These are phyloP conservation scores for Oryzias woworae DNA, from an alignment of 2,113 vertebrate species.

Conservation along the genomic window DNA sequence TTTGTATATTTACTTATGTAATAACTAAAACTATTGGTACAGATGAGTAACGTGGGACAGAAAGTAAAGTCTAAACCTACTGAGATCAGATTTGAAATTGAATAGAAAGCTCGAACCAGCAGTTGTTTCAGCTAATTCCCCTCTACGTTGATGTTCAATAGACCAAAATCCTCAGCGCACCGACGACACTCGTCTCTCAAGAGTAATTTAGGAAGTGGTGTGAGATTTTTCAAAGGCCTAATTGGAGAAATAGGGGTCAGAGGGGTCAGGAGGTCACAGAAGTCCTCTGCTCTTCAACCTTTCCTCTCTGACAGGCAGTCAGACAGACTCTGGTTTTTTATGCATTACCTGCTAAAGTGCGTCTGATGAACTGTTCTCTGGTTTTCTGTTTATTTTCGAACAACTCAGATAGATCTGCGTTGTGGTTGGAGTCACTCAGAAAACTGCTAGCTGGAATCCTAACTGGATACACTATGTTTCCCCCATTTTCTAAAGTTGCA, in stretches of 20 bases:
- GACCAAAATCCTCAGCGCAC: slow-evolving; percentile 5
- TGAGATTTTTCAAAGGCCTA: slow-evolving; percentile 19
- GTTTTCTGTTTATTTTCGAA: too few species aligned
- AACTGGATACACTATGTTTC: too few species aligned
- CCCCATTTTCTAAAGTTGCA: too few species aligned
- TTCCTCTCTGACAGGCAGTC: background rate
- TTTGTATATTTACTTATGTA: too few species aligned
- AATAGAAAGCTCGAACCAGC: background rate
- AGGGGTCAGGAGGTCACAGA: background rate
- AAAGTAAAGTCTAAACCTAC: too few species aligned
- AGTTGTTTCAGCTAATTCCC: slow-evolving; percentile 2
- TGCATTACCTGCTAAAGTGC: background rate
- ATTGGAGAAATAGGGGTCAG: slow-evolving; percentile 16
- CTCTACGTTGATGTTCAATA: slow-evolving; percentile 7
- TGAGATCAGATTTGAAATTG: background rate
- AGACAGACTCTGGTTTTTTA: background rate
- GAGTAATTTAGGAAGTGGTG: slow-evolving; percentile 9
- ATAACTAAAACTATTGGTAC: too few species aligned
- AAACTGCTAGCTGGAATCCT: too few species aligned
- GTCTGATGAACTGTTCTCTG: too few species aligned
- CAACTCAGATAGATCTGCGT: too few species aligned
- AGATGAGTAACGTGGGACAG: too few species aligned
- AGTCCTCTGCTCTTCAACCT: slow-evolving; percentile 3
- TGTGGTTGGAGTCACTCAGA: too few species aligned
- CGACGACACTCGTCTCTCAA: background rate